phyloP scores from a whole-genome alignment of 2,888 invertebrate genomes.

The Ariolimax columbianus region DNA sequence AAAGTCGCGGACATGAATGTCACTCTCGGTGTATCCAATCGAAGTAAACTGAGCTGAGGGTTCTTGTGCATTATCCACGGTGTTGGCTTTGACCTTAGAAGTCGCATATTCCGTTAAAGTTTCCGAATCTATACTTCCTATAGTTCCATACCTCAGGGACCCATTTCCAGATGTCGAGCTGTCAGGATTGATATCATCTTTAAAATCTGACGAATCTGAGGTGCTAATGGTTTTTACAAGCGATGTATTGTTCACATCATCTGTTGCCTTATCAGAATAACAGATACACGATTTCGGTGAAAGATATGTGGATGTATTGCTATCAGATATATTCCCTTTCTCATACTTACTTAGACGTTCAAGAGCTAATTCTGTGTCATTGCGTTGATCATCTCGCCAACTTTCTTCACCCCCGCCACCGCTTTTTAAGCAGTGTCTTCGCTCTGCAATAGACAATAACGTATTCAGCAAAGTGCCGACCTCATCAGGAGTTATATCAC shows the following conservation, averaged over 20 bases:
- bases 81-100: neutral
- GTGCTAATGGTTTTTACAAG: neutral
- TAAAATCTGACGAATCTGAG: neutral
- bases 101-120: neutral
- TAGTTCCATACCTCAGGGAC: neutral
- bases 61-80: neutral
- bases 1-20: neutral
- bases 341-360: neutral
- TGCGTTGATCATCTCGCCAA: too few relatives aligned
- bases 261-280: constrained; percentile 15
- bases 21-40: neutral
- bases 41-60: neutral
- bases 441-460: neutral
- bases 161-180: neutral
- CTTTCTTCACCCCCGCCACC: neutral
- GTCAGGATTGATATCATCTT: neutral
- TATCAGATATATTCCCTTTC: neutral
- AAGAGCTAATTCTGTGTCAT: neutral
- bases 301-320: neutral
- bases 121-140: neutral
- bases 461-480: neutral
- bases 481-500: constrained; percentile 8
- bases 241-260: neutral
- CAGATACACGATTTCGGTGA: neutral
- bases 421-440: neutral